Evolutionary conservation across 2,113 vertebrate genomes (phyloP).

Genomic region (Phocoena sinus): DNA sequence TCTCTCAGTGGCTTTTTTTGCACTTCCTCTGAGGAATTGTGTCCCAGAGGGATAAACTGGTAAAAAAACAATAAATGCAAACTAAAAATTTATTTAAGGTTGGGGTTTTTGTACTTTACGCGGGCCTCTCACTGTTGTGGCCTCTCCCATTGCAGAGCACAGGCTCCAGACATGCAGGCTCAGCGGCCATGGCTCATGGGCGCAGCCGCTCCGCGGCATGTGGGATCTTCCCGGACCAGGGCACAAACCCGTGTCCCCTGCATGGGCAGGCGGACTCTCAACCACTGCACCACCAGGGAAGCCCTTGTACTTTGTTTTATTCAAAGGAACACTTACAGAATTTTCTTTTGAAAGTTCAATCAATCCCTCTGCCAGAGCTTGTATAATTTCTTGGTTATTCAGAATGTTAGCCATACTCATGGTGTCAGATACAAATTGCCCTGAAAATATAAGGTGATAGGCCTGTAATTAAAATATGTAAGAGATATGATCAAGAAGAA

Average conservation of each 20-base stretch:
- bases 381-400: conserved; percentile 62
- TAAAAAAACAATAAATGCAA: neutral
- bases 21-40: neutral
- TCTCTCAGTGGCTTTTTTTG: neutral
- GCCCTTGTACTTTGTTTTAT: neutral
- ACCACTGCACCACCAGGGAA: too few species aligned
- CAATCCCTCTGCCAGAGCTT: conserved; percentile 80
- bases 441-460: conserved; percentile 69
- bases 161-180: too few species aligned
- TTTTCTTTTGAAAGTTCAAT: conserved; percentile 74
- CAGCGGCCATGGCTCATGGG: too few species aligned
- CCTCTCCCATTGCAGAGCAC: too few species aligned
- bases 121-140: too few species aligned
- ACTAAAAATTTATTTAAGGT: neutral
- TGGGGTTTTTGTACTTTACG: neutral
- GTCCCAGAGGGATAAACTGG: neutral
- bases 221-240: too few species aligned
- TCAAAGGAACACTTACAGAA: conserved; percentile 71
- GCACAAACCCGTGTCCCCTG: too few species aligned
- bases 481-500: neutral
- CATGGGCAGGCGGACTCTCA: too few species aligned
- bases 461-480: neutral
- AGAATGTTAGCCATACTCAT: conserved; percentile 66
- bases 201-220: too few species aligned
- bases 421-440: conserved; percentile 84